phyloP scores from a whole-genome alignment of 2,797 vertebrate genomes.

The Loriculus beryllinus region DNA sequence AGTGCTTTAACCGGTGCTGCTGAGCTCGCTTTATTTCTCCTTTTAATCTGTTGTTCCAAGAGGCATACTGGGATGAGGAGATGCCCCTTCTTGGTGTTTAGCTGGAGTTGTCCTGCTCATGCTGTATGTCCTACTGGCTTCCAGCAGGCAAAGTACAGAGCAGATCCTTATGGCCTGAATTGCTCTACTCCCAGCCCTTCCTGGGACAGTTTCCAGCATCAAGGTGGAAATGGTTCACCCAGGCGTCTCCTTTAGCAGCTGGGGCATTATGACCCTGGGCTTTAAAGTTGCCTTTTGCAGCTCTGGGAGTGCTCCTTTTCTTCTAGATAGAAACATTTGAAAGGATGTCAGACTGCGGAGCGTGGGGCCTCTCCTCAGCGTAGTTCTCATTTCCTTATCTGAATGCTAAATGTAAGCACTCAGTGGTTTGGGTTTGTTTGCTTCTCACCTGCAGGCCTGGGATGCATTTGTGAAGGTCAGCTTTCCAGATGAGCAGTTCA shows the following conservation, averaged over 20 bases:
- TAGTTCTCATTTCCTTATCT: neutral
- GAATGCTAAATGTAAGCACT: neutral
- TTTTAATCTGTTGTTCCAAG: neutral
- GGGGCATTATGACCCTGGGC: neutral
- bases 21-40: neutral
- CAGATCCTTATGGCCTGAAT: neutral
- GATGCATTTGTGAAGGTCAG: constrained; percentile 76
- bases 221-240: neutral
- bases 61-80: neutral
- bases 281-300: neutral
- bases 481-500: constrained; percentile 73
- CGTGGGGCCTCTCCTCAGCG: neutral
- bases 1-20: neutral
- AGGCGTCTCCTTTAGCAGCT: neutral
- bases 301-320: neutral
- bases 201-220: neutral
- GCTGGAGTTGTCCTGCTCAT: neutral
- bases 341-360: neutral
- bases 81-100: neutral
- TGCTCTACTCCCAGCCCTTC: neutral
- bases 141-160: neutral
- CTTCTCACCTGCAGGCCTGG: constrained; percentile 79
- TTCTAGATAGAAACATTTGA: neutral
- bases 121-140: neutral
- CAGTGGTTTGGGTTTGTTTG: neutral